phyloP scores from a whole-genome alignment of 2,888 invertebrate genomes.

The Listrodromus nycthemerus region DNA sequence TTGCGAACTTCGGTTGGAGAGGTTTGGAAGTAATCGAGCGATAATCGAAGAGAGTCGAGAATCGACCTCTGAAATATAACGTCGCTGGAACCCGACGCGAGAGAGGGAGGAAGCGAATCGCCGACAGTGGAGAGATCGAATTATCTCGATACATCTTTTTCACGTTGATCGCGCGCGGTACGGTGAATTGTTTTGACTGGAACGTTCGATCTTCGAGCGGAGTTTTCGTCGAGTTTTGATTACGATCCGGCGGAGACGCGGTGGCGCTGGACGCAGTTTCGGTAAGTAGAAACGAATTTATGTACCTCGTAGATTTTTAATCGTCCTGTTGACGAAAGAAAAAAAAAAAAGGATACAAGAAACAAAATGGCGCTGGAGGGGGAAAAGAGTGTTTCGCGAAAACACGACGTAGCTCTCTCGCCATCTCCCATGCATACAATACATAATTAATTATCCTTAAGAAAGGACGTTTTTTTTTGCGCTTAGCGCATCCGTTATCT shows the following conservation, averaged over 20 bases:
- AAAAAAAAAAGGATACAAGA: neutral
- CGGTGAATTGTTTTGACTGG: constrained; percentile 38
- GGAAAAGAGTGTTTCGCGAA: neutral
- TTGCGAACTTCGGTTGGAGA: constrained; percentile 50
- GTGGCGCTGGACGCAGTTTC: constrained; percentile 15
- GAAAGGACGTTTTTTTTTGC: constrained; percentile 38
- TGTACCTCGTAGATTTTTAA: neutral
- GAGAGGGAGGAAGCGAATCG: neutral
- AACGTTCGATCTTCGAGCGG: constrained; percentile 18
- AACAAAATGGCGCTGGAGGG: neutral
- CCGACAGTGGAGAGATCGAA: constrained; percentile 2
- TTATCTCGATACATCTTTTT: neutral
- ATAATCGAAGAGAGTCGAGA: neutral
- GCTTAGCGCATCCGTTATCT: constrained; percentile 55
- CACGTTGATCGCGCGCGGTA: constrained; percentile 7
- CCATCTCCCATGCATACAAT: neutral
- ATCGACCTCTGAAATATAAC: neutral
- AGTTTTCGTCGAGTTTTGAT: constrained; percentile 47
- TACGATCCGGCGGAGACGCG: constrained; percentile 24
- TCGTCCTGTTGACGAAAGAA: neutral
- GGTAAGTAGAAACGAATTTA: constrained; percentile 27
- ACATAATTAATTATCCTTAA: neutral
- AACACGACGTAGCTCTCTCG: neutral
- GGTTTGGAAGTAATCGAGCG: neutral
- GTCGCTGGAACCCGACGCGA: constrained; percentile 1